Conservation (phyloP, 2,113 vertebrate genomes). For the Setophaga kirtlandii region DNA sequence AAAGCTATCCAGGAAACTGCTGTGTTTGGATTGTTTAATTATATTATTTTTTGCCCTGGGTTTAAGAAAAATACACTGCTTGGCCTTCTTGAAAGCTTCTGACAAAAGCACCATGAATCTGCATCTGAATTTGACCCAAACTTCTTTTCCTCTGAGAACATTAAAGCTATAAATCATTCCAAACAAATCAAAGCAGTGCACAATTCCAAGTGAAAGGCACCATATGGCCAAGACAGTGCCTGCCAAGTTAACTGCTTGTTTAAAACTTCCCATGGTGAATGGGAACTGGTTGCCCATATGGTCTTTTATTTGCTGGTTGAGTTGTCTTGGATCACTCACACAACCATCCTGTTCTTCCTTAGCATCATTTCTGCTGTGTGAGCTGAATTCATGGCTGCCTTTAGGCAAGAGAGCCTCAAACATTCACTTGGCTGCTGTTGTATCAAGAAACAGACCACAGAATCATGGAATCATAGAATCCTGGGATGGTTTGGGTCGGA, state of each 20-base stretch:
- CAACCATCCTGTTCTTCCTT: not conserved
- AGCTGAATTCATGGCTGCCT: not conserved
- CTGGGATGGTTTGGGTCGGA: not conserved
- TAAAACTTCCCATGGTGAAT: not conserved
- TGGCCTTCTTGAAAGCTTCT: not conserved
- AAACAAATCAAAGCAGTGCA: slow-evolving; percentile 34
- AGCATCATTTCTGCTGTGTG: not conserved
- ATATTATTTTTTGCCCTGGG: accelerated
- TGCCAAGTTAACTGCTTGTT: slow-evolving; percentile 47
- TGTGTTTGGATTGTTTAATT: not conserved
- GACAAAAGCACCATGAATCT: not conserved
- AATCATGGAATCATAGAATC: not conserved
- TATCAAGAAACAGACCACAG: not conserved
- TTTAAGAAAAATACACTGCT: not conserved
- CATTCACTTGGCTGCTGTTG: not conserved
- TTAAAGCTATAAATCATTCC: not conserved
- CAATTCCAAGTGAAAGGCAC: not conserved
- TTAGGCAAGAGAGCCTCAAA: not conserved
- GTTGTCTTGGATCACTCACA: slow-evolving; percentile 21
- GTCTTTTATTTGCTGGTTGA: slow-evolving; percentile 1
- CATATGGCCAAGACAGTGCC: slow-evolving; percentile 1
- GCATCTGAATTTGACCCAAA: not conserved
- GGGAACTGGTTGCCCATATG: slow-evolving; percentile 25
- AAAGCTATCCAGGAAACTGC: not conserved
- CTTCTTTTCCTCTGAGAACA: not conserved